Percentiles rank a stretch among this genome's conserved stretches.
Conservation (phyloP, 2,888 invertebrate genomes). For the Trypoxylon attenuatum region DNA sequence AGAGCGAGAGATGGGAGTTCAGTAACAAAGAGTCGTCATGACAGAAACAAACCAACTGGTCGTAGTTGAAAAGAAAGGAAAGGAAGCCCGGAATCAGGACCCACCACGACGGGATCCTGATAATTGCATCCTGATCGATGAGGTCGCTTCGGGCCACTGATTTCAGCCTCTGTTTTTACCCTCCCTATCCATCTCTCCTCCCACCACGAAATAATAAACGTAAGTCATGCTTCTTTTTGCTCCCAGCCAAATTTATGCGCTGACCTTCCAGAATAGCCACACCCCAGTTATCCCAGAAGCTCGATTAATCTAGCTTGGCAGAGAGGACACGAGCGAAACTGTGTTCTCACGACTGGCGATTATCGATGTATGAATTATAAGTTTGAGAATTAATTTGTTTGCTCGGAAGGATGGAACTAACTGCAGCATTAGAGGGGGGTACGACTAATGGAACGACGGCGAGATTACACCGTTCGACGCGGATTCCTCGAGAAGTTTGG, state of each 20-base stretch:
- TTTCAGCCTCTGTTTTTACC: constrained; percentile 21
- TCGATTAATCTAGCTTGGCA: constrained; percentile 35
- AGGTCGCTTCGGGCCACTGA: constrained; percentile 56
- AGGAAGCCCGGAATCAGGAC: constrained; percentile 44
- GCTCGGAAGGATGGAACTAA: neutral
- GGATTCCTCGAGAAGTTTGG: neutral
- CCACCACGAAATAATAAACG: constrained; percentile 40
- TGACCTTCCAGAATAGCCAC: constrained; percentile 13
- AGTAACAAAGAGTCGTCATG: constrained; percentile 42
- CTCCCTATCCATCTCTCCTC: too few species aligned
- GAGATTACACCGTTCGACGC: neutral
- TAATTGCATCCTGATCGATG: constrained; percentile 63
- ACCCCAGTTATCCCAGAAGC: constrained; percentile 18
- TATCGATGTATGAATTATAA: neutral
- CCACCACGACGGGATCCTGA: constrained; percentile 51
- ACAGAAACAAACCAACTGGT: neutral
- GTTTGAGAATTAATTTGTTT: constrained; percentile 6
- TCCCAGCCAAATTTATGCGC: constrained; percentile 39
- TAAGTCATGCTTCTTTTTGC: constrained; percentile 28
- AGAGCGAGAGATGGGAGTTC: constrained; percentile 33
- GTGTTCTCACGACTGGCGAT: neutral
- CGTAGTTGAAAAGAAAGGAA: neutral
- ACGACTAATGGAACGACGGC: neutral
- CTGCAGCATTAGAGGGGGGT: neutral
- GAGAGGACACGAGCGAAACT: constrained; percentile 2